Base-by-base conservation (phyloP, 2,797 vertebrate species). In the Vipera ursinii region DNA sequence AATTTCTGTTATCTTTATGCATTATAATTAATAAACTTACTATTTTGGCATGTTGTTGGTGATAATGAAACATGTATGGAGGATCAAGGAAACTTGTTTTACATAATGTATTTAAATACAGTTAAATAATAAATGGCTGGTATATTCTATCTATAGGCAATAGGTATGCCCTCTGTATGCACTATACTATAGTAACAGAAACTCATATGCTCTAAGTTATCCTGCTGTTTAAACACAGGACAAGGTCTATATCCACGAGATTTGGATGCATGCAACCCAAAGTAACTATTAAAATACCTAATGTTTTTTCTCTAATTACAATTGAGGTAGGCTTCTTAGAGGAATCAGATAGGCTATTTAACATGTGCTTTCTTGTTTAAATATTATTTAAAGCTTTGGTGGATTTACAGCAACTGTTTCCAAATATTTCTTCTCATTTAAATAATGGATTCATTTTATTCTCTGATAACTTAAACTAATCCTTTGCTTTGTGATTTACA, bases 381-480 rank as follows among this genome's bases (percentile, higher is more conserved):
- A 96, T 90, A 96, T 91, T 93, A 87, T 95, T 95, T 93, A 96
- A 95, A 97, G 92, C 90, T 95, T 96, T 96, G 78, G 24, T 89
- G 95, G 95, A 56, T 96, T 97, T 96, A 88, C 96, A 89, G 92
- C 32, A 92, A 59, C 61, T 90, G 88, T 96, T 97, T 96, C 96
- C 96, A 96, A 92, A 92, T 93, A 92, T 95, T n/a, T 96, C 8
- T 96, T 95, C 82, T 95, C 94, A 92, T 95, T 94, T 93, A 96
- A 96, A 96, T 96, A 97, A 95, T 91, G 63, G 90, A 96, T 97
- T 97, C 97, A 86, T 96, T 97, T 96, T 97, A 94, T 95, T 97
- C 56, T 95, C 89, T 94, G 94, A 95, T 97, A 96, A 98, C 94
- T 94, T 92, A 94, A 44, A 95, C 90, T 94, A 97, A 97, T 97